Evolutionary conservation across 2,113 vertebrate species (phyloP).

Genomic region (Otolemur garnettii): DNA sequence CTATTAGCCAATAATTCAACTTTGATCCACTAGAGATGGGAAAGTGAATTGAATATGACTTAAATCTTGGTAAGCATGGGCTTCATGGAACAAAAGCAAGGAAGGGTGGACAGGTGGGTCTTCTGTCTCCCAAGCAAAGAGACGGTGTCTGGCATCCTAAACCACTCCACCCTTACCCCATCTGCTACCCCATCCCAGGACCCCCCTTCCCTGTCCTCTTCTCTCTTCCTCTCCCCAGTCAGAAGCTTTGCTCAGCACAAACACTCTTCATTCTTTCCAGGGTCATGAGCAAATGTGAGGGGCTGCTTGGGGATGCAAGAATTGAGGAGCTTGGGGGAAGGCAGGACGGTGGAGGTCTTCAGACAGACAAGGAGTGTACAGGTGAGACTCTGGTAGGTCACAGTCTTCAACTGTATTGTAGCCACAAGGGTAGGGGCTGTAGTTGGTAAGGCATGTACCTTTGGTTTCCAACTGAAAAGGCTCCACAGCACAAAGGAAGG

Average conservation of each 20-base stretch:
- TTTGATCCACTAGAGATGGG: background rate
- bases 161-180: background rate
- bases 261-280: too few relatives aligned
- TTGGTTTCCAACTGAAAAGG: background rate
- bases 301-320: background rate
- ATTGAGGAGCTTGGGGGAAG: rapidly evolving
- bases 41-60: background rate
- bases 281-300: background rate
- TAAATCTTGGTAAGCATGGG: background rate
- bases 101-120: too few relatives aligned
- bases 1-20: background rate
- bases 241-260: background rate
- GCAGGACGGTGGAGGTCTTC: background rate
- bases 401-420: background rate
- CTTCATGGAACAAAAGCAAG: background rate
- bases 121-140: background rate
- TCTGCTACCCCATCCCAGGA: background rate
- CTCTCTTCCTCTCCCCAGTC: too few relatives aligned
- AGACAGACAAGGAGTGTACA: background rate
- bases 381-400: rapidly evolving
- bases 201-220: background rate
- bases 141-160: too few relatives aligned
- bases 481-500: background rate
- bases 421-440: rapidly evolving
- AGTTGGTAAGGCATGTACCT: background rate